phyloP scores from a whole-genome alignment of 2,797 vertebrate genomes.

The Triplophysa yarkandensis region DNA sequence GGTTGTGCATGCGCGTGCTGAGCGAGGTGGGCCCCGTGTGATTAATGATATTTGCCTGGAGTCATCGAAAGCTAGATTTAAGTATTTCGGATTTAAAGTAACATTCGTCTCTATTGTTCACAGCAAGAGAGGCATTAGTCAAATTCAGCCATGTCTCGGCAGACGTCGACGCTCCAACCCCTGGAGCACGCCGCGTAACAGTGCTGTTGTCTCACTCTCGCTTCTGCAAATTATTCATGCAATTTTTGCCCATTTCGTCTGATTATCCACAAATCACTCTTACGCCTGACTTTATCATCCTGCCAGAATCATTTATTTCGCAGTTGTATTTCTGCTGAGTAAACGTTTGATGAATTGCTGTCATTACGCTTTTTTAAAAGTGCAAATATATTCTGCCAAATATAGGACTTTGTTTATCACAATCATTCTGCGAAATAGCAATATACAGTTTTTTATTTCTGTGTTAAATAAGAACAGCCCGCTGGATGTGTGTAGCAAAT shows the following conservation, averaged over 20 bases:
- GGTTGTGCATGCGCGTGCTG: slow-evolving; percentile 54
- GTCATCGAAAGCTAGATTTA: slow-evolving; percentile 63
- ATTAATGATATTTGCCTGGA: slow-evolving; percentile 66
- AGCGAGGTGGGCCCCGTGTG: slow-evolving; percentile 58
- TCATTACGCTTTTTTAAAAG: slow-evolving; percentile 44
- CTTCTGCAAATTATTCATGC: slow-evolving; percentile 58
- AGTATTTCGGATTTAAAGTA: slow-evolving; percentile 66
- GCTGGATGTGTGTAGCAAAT: not conserved
- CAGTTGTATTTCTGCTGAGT: slow-evolving; percentile 43
- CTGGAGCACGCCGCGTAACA: slow-evolving; percentile 55
- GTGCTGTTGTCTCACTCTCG: slow-evolving; percentile 55
- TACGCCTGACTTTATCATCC: slow-evolving; percentile 53
- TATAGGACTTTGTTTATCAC: slow-evolving; percentile 39
- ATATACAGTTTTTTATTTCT: not conserved
- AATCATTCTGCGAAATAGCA: slow-evolving; percentile 11
- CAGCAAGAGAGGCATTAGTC: slow-evolving; percentile 65
- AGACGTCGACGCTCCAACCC: slow-evolving; percentile 50
- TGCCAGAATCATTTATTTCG: slow-evolving; percentile 51
- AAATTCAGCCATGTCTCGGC: slow-evolving; percentile 59
- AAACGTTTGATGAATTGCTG: slow-evolving; percentile 51
- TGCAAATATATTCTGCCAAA: slow-evolving; percentile 46
- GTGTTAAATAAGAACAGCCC: not conserved
- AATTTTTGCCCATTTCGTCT: slow-evolving; percentile 54
- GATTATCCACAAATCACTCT: slow-evolving; percentile 59
- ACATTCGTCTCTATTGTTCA: slow-evolving; percentile 68